Evolutionary conservation across 2,888 invertebrate species (phyloP), one percentile per base, ranked within the genome.

Genomic region (Linhomoeus sp.): DNA sequence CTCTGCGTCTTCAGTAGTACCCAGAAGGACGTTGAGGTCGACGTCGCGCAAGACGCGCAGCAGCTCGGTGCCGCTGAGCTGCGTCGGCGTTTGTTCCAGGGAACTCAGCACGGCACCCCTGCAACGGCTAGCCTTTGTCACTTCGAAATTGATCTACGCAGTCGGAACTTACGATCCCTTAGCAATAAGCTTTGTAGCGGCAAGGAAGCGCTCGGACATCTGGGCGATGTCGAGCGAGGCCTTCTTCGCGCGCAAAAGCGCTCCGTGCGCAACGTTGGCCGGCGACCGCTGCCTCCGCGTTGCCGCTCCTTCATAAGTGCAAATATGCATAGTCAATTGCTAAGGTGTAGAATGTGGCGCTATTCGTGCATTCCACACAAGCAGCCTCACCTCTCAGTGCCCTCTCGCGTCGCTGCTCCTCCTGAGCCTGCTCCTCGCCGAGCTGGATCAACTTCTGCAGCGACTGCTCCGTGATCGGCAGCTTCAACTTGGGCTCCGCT

Each of bases 211-310:
- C 12, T 54, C 56, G 9, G 63, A 63, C 12, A 57, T 58, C 41
- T 53, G 45, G 1, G 61, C 59, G 24, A 58, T 54, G 45, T 63
- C 59, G 26, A 63, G 48, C 7, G 61, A 57, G 49, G 64, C 61
- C 26, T 50, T 51, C 46, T 61, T 62, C 1, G 63, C 61, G 15
- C 58, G 56, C 57, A 63, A 54, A 2, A 62, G 49, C 46, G 51
- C 49, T 3, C 60, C 55, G 48, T 63, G 63, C 3, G 61, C 54
- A 25, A 58, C 12, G 7, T 29, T 5, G 29, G 29, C 5, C 7
- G 29, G 29, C 29, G 12, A 12, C 5, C 29, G 29, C 29, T 29
- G 29, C 29, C 7, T 5, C 5, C 29, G 29, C 7, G 29, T 12
- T n/a, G n/a, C n/a, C n/a, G n/a, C n/a, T n/a, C n/a, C n/a, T n/a